Percentiles rank a stretch among this genome's conserved stretches.
phyloP scores from a whole-genome alignment of 2,797 vertebrate species.

The Hypotaenidia philippensis region DNA sequence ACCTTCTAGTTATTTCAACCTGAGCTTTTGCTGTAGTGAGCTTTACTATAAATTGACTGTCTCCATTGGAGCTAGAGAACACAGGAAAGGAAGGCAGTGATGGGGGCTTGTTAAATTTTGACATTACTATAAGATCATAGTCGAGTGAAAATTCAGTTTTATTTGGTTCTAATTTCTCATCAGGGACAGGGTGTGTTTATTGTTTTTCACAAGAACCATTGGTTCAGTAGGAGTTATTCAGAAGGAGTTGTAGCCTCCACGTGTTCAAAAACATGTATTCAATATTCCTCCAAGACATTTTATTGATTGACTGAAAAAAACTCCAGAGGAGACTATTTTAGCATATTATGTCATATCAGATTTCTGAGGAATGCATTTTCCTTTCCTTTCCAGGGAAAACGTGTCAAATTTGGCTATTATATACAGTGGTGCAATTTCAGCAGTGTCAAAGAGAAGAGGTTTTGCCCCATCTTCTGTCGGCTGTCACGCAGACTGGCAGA shows the following conservation, averaged over 20 bases:
- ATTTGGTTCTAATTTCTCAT: not conserved
- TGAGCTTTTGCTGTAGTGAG: not conserved
- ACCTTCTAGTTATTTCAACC: not conserved
- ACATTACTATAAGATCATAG: not conserved
- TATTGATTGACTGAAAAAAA: constrained; percentile 20
- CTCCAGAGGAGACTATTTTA: not conserved
- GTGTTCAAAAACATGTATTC: not conserved
- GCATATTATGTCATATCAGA: not conserved
- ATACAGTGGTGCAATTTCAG: not conserved
- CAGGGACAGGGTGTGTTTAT: not conserved
- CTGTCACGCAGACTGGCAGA: not conserved
- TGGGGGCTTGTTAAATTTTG: not conserved
- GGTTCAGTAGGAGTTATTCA: not conserved
- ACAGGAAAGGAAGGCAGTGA: not conserved
- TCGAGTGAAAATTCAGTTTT: not conserved
- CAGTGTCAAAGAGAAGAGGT: not conserved
- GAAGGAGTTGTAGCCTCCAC: not conserved
- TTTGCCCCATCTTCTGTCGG: not conserved
- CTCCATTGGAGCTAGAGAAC: not conserved
- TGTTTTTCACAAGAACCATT: not conserved
- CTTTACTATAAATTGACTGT: not conserved
- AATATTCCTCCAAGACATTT: not conserved
- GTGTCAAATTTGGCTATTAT: not conserved
- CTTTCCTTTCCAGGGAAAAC: not conserved
- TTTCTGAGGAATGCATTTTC: not conserved